A percentile compares a stretch with the other conserved stretches of the same genome.
These are phyloP conservation scores for Drosophila kokeensis DNA, from an alignment of 2,888 invertebrate genomes.

Conservation along the genomic window DNA sequence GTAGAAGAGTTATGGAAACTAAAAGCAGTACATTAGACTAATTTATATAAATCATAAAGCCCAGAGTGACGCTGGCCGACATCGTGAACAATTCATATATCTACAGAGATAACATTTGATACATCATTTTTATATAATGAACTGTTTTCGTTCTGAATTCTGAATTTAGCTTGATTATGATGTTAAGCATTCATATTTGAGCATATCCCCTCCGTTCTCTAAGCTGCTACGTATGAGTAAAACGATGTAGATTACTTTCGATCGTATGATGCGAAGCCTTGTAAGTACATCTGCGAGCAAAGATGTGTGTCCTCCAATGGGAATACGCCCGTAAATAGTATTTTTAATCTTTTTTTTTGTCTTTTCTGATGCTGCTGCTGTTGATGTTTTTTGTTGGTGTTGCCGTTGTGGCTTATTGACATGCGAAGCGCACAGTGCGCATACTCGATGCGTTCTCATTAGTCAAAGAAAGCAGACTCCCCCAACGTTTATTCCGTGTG, in stretches of 20 bases:
- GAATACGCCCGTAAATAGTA: neutral
- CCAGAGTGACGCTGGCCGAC: neutral
- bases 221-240: neutral
- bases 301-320: constrained; percentile 2
- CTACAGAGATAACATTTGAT: neutral
- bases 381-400: constrained; percentile 6
- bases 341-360: neutral
- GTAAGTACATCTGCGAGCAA: neutral
- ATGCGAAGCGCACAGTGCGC: constrained; percentile 39
- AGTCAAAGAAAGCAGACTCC: constrained; percentile 38
- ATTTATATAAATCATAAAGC: neutral
- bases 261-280: neutral
- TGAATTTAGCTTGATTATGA: neutral
- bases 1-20: neutral
- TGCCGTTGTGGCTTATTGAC: constrained; percentile 24
- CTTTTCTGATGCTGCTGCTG: constrained; percentile 1
- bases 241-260: neutral
- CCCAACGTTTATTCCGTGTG: constrained; percentile 20
- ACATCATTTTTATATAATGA: neutral
- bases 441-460: constrained; percentile 55
- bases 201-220: neutral
- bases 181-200: neutral
- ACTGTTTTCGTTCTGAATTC: neutral
- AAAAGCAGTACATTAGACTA: neutral
- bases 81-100: neutral